A percentile compares a stretch with the other conserved stretches of the same genome.
phyloP scores from a whole-genome alignment of 2,113 vertebrate genomes.

The Coregonus clupeaformis region DNA sequence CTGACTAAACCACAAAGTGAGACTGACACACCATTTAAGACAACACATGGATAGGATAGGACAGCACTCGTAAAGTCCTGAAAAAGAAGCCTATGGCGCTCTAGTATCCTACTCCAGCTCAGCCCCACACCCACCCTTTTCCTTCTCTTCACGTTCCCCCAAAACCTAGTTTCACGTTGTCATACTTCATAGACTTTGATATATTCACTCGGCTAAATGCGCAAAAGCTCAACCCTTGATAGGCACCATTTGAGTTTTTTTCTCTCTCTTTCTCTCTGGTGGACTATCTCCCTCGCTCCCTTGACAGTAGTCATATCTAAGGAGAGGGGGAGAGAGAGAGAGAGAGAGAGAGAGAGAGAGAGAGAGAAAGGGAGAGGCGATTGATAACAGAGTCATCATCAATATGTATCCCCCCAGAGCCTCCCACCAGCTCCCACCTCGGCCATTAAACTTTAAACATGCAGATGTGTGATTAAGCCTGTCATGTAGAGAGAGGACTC shows the following conservation, averaged over 20 bases:
- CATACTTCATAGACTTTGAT: too few species aligned
- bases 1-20: conserved; percentile 58
- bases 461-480: conserved; percentile 63
- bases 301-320: conserved; percentile 27
- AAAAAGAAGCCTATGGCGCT: conserved; percentile 34
- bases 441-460: conserved; percentile 74
- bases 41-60: conserved; percentile 1
- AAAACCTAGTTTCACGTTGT: conserved; percentile 1
- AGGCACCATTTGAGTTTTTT: not conserved
- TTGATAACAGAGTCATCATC: conserved; percentile 66
- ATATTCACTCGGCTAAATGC: too few species aligned
- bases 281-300: not conserved
- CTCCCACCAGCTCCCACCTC: conserved; percentile 50
- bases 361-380: conserved; percentile 2
- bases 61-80: conserved; percentile 16
- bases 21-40: conserved; percentile 59
- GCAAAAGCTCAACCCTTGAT: not conserved
- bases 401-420: conserved; percentile 62
- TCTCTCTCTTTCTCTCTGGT: not conserved
- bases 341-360: too few species aligned
- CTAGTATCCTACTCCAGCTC: conserved; percentile 7
- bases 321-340: conserved; percentile 1
- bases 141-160: conserved; percentile 16
- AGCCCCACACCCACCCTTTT: not conserved
- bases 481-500: conserved; percentile 57